Base-by-base conservation (phyloP, 2,888 invertebrate species). In the Zeuzera pyrina region DNA sequence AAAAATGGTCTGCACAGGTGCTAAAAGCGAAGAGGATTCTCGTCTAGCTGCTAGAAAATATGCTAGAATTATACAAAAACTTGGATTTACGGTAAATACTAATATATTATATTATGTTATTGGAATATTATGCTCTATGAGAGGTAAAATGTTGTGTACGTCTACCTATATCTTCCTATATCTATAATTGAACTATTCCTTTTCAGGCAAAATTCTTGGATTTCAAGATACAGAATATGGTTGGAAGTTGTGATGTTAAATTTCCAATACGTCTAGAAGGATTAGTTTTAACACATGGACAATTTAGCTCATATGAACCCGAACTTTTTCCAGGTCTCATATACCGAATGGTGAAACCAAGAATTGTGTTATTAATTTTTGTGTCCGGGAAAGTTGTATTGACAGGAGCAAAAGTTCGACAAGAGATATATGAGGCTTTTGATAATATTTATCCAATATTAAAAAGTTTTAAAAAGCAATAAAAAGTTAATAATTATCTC, bases 381-480 rank as follows among this genome's bases (percentile, higher is more conserved):
- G 99, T 99, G 3, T 98, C 98, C 42, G 99, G 99, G 29, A 99
- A 99, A 87, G 92, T 99, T 39, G 98, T 99, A 10, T 87, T 99
- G 43, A 99, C 99, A 44, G 97, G 98, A 45, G 98, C 97, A 38
- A 98, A 98, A 86, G 92, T 93, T 24, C 86, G 97, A 47, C 88
- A 91, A 66, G 97, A 96, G 70, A 94, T 98, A 35, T 94, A 96
- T 70, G 97, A 97, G 68, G 97, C 98, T 10, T 91, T 98, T 73
- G 94, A 94, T 60, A 97, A 95, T 70, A 98, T 98, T 66, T 96
- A 96, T 78, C 97, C 98, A 6, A 97, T 98, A 61, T 77, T 98
- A 43, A 95, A 95, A 72, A 96, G 96, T 73, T 98, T 97, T 69
- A 93, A 95, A 62, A 98, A 98, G 70, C 92, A 89, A 52, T 89